Evolutionary conservation across 2,888 invertebrate genomes (phyloP), one percentile per base, ranked within the genome.

Genomic region (Cybosia mesomella): DNA sequence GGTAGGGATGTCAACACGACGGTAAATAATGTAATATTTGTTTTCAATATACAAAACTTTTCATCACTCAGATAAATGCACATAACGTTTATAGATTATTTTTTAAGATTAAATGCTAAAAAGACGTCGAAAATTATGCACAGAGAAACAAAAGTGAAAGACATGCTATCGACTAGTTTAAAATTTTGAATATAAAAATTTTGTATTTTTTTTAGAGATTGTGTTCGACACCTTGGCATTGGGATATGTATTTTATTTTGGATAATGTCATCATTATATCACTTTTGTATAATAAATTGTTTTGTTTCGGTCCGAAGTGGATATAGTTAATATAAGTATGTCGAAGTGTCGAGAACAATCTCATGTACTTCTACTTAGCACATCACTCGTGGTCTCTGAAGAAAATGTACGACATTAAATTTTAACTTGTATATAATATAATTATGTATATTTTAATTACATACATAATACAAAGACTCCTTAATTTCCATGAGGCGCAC

Each of bases 381-480:
- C 89, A 87, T 89, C 83, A 79, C 84, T 88, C 84, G 88, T 93
- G 93, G 92, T 93, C 91, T 91, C 87, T 78, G 91, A 92, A 92
- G 93, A 91, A 91, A 92, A 91, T 87, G 91, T 92, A 92, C 90
- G 94, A 92, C 91, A 91, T 91, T 91, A 89, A 87, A 87, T 78
- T 83, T 83, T 83, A 93, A 93, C 92, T 91, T 94, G 94, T 95
- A 94, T 94, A 93, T 94, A 94, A 92, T 93, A 93, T 92, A 86
- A 81, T 85, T 82, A 93, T 94, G 93, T 95, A 94, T 94, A 94
- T 91, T 92, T 94, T 87, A 92, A 90, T 93, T 94, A 94, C 92
- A 93, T 92, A 94, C 91, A 92, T 87, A 93, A 91, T 94, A 95
- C 95, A 94, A 95, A 94, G 93, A 94, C 86, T 91, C 91, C 90